phyloP scores from a whole-genome alignment of 2,113 vertebrate species.

The Anseranas semipalmata region DNA sequence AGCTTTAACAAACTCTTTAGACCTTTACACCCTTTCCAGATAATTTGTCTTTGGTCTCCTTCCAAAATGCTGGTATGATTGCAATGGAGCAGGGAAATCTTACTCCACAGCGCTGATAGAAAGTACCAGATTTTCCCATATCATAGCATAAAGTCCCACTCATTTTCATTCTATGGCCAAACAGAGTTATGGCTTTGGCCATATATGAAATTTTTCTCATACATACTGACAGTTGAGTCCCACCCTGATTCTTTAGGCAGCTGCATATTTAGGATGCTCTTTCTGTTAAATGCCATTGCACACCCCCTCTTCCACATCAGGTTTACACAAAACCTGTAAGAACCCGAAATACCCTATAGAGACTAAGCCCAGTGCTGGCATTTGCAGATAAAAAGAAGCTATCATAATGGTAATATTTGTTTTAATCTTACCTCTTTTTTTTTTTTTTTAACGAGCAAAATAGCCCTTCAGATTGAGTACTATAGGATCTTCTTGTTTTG shows the following conservation, averaged over 20 bases:
- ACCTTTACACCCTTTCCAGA: not conserved
- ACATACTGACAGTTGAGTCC: not conserved
- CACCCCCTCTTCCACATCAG: conserved; percentile 12
- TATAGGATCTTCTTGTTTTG: not conserved
- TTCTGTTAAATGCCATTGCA: conserved; percentile 34
- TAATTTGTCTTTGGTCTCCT: not conserved
- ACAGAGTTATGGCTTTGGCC: not conserved
- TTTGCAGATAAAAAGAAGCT: not conserved
- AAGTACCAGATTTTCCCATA: not conserved
- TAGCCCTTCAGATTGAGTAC: not conserved
- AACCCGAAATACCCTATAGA: conserved; percentile 52
- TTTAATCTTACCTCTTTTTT: not conserved
- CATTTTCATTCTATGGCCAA: not conserved
- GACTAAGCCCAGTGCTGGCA: not conserved
- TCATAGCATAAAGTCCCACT: not conserved
- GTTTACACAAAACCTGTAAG: not conserved
- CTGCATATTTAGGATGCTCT: conserved; percentile 14
- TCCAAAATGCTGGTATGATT: not conserved
- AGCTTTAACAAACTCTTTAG: not conserved
- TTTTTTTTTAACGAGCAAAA: not conserved
- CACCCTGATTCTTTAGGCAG: not conserved
- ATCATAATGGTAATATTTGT: not conserved
- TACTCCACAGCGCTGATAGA: not conserved
- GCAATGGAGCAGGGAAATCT: not conserved
- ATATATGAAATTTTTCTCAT: conserved; percentile 39